A percentile compares a stretch with the other conserved stretches of the same genome.
Evolutionary conservation across 2,113 vertebrate genomes (phyloP).

Genomic region (Pachypanchax playfairii): DNA sequence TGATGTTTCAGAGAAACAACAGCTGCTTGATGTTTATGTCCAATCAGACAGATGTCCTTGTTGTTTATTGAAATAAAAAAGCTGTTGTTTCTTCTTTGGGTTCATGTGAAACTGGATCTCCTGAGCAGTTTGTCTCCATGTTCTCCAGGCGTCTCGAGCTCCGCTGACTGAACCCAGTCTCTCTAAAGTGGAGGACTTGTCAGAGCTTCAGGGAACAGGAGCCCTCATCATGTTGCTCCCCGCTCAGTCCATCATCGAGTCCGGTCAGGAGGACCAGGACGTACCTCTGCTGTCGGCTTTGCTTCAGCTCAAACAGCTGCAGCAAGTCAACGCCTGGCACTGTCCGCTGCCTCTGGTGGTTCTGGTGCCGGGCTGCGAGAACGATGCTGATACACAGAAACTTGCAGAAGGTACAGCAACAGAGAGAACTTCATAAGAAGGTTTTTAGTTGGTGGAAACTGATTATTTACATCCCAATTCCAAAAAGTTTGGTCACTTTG

Average conservation of each 20-base stretch:
- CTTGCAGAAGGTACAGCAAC: constrained; percentile 68
- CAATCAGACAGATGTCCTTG: too few relatives aligned
- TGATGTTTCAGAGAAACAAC: too few relatives aligned
- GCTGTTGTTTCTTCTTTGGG: too few relatives aligned
- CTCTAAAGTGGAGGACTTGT: constrained; percentile 77
- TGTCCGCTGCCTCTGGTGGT: constrained; percentile 85
- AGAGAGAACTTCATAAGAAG: not conserved
- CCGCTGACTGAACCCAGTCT: constrained; percentile 77
- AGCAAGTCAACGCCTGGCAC: constrained; percentile 87
- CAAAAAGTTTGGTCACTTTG: too few relatives aligned
- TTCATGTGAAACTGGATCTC: too few relatives aligned
- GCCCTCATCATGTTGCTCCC: constrained; percentile 89
- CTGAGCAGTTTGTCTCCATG: not conserved
- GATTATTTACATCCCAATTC: too few relatives aligned
- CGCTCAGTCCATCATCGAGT: constrained; percentile 31
- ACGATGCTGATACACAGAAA: constrained; percentile 20
- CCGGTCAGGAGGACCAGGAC: constrained; percentile 75
- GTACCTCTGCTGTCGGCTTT: constrained; percentile 87
- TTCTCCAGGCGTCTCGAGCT: constrained; percentile 81
- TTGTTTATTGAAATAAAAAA: too few relatives aligned
- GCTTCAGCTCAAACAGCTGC: constrained; percentile 90
- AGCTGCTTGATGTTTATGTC: too few relatives aligned
- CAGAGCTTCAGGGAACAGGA: constrained; percentile 86
- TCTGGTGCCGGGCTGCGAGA: constrained; percentile 75
- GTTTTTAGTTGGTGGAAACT: not conserved